phyloP scores from a whole-genome alignment of 2,888 invertebrate species.

The Yponomeuta sedellus region DNA sequence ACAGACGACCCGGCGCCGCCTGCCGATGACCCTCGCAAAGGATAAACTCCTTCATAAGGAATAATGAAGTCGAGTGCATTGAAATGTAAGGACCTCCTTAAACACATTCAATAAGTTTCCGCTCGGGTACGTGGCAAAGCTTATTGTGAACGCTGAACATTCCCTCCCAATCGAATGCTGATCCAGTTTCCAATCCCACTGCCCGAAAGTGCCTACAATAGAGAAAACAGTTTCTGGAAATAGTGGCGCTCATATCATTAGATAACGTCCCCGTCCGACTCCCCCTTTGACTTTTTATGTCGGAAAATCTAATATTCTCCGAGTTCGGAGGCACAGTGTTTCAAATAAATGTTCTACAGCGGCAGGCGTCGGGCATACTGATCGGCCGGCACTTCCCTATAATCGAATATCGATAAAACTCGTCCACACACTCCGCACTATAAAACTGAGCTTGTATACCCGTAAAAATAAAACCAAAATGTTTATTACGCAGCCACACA shows the following conservation, averaged over 20 bases:
- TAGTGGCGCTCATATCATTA: neutral
- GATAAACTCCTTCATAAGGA: slow-evolving; percentile 38
- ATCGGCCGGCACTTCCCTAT: slow-evolving; percentile 9
- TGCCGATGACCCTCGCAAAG: slow-evolving; percentile 46
- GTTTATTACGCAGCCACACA: slow-evolving; percentile 45
- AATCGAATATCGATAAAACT: slow-evolving; percentile 36
- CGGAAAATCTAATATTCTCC: slow-evolving; percentile 14
- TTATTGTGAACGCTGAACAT: slow-evolving; percentile 5
- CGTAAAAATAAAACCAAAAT: slow-evolving; percentile 55
- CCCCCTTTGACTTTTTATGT: slow-evolving; percentile 8
- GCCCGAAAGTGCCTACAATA: neutral
- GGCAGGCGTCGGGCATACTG: slow-evolving; percentile 15
- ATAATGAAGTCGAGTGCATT: slow-evolving; percentile 13
- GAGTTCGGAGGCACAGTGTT: slow-evolving; percentile 5
- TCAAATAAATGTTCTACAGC: slow-evolving; percentile 11
- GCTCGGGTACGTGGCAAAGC: slow-evolving; percentile 6
- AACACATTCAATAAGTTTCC: slow-evolving; percentile 11
- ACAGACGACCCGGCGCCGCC: slow-evolving; percentile 52
- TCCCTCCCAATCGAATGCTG: neutral
- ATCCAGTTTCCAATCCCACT: neutral
- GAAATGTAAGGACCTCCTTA: slow-evolving; percentile 14
- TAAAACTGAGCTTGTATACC: slow-evolving; percentile 37
- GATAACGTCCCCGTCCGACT: slow-evolving; percentile 10
- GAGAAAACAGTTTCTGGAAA: neutral
- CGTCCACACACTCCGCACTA: slow-evolving; percentile 35